A percentile compares a stretch with the other conserved stretches of the same genome.
Conservation (phyloP, 2,113 vertebrate genomes). For the Bungarus multicinctus region DNA sequence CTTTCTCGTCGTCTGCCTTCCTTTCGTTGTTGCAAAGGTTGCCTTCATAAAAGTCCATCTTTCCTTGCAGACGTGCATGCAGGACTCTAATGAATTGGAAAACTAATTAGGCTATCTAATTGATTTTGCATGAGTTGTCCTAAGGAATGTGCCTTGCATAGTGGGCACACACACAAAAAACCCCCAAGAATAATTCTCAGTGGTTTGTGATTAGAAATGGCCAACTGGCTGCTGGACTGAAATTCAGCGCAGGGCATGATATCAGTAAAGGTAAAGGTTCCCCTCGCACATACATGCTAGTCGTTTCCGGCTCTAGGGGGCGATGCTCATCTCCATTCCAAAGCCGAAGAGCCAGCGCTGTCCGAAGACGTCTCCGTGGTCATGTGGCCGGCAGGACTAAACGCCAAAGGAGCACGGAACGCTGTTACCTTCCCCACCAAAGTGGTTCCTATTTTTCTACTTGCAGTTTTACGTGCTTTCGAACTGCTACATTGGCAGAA, state of each 20-base stretch:
- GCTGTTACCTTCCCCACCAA: too few relatives aligned
- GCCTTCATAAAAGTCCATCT: constrained; percentile 40
- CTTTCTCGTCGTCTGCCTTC: background rate
- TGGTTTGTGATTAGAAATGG: constrained; percentile 31
- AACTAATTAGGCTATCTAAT: constrained; percentile 68
- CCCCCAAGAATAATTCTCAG: constrained; percentile 41
- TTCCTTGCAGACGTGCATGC: constrained; percentile 38
- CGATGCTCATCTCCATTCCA: too few relatives aligned
- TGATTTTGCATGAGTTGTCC: constrained; percentile 67
- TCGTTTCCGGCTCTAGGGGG: too few relatives aligned
- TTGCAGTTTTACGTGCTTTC: too few relatives aligned
- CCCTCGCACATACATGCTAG: too few relatives aligned
- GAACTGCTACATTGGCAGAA: too few relatives aligned
- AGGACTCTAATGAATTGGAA: constrained; percentile 65
- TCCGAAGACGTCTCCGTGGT: too few relatives aligned
- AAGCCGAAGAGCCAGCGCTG: too few relatives aligned
- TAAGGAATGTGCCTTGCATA: constrained; percentile 55
- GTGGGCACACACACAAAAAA: constrained; percentile 20
- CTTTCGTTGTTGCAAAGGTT: constrained; percentile 35
- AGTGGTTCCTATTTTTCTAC: too few relatives aligned
- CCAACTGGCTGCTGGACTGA: constrained; percentile 13
- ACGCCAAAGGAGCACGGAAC: too few relatives aligned
- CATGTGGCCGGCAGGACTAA: too few relatives aligned
- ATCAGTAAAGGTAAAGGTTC: too few relatives aligned
- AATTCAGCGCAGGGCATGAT: background rate